Base-by-base conservation (phyloP, 2,797 vertebrate species). In the Trichosurus vulpecula region DNA sequence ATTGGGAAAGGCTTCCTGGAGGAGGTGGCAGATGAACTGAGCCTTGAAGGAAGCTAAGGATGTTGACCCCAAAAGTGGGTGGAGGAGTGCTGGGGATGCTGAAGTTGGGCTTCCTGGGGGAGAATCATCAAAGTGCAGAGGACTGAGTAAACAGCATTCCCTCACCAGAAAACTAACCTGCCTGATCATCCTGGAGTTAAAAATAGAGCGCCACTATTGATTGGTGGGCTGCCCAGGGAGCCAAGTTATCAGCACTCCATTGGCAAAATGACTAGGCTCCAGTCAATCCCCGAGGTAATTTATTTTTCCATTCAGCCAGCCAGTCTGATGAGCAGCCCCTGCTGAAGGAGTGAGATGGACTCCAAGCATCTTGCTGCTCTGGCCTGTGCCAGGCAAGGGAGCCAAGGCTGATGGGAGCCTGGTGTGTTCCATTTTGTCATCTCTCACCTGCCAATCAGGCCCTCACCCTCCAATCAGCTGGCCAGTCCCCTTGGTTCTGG, bases 241-340 rank as follows among this genome's bases (percentile, higher is more conserved):
- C 41, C 74, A 53, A 66, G 94, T 91, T 96, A 91, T 93, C 95
- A 97, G 97, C 92, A 96, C 97, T 97, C 96, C 97, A 31, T 6
- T 96, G 97, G 95, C 97, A 94, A 95, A 95, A 93, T 91, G 95
- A 94, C 97, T 95, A 61, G 96, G 98, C 96, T 95, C 92, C 97
- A 98, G 97, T 97, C 98, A 97, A 96, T 95, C 97, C 94, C 97
- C 94, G 94, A 52, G 95, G 93, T 95, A 87, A 98, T 94, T 97
- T 95, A 92, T 94, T 95, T 97, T 95, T 90, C 98, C 2, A 30
- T 95, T 95, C 95, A 95, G 97, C 98, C 92, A 97, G 96, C 92
- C 96, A 51, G 87, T 27, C 74, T 92, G 93, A 91, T 57, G 57
- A 95, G 92, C 0, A 12, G 41, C 22, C 90, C 94, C 91, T 13